These are phyloP conservation scores for Cygnus olor DNA, from an alignment of 2,797 vertebrate genomes.

Conservation along the genomic window DNA sequence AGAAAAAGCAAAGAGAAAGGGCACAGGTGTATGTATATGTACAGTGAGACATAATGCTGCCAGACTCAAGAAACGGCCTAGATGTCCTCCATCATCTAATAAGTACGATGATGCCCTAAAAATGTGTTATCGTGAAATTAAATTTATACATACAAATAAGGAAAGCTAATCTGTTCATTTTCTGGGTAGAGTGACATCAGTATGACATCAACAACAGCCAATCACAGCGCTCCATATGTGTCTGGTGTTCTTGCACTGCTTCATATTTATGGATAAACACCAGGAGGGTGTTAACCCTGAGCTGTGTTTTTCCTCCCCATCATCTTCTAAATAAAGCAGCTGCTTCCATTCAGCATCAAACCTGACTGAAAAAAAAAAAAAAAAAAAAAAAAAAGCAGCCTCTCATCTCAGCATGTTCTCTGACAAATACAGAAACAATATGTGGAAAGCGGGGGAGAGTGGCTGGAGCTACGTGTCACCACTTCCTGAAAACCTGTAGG, in stretches of 20 bases:
- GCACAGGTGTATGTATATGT: background rate
- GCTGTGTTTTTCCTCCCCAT: slow-evolving; percentile 63
- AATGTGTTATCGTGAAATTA: slow-evolving; percentile 5
- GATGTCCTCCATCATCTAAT: background rate
- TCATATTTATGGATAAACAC: slow-evolving; percentile 77
- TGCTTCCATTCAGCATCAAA: slow-evolving; percentile 70
- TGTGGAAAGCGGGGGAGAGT: slow-evolving; percentile 58
- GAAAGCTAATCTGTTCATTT: slow-evolving; percentile 63
- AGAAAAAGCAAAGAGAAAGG: background rate
- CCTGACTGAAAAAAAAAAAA: background rate
- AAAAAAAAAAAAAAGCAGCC: background rate
- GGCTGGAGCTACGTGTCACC: slow-evolving; percentile 32
- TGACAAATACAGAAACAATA: slow-evolving; percentile 72
- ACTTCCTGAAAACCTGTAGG: slow-evolving; percentile 60
- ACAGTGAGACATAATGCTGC: background rate
- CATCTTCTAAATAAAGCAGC: slow-evolving; percentile 76
- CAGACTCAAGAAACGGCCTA: background rate
- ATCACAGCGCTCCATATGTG: slow-evolving; percentile 45
- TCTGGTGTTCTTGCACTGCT: slow-evolving; percentile 69
- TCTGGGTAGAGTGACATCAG: slow-evolving; percentile 65
- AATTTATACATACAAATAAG: slow-evolving; percentile 49
- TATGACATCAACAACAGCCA: slow-evolving; percentile 75
- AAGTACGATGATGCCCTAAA: background rate
- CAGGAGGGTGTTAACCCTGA: slow-evolving; percentile 72
- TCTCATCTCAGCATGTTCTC: slow-evolving; percentile 56